Conservation (phyloP, 2,113 vertebrate species). For the Empidonax alnorum region DNA sequence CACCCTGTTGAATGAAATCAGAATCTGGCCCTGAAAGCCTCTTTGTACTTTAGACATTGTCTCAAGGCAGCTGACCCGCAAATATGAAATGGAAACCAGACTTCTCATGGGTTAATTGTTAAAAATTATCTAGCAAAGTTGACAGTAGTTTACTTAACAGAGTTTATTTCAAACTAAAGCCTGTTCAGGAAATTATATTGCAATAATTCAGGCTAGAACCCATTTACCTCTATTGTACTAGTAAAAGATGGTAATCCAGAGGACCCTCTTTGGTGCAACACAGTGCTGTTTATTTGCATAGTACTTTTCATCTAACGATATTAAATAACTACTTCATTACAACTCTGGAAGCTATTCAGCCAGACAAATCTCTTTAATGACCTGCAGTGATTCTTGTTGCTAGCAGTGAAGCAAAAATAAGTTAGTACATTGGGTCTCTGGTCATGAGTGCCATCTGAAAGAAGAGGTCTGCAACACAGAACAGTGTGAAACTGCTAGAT, state of each 20-base stretch:
- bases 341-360: constrained; percentile 20
- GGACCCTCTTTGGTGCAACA: neutral
- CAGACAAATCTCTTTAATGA: constrained; percentile 14
- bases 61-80: constrained; percentile 25
- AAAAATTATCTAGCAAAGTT: constrained; percentile 28
- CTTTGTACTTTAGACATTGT: neutral
- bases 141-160: neutral
- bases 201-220: neutral
- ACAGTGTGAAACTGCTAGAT: neutral
- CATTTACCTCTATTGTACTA: neutral
- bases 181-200: neutral
- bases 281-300: constrained; percentile 16
- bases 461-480: neutral
- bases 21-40: constrained; percentile 21
- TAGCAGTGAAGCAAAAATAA: constrained; percentile 23
- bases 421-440: neutral
- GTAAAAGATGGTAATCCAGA: neutral
- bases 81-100: neutral
- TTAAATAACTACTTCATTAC: constrained; percentile 17
- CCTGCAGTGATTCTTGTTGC: neutral
- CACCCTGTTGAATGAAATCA: neutral
- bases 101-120: neutral
- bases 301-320: neutral
- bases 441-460: constrained; percentile 13
- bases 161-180: neutral